These are phyloP conservation scores for Temnothorax unifasciatus DNA, from an alignment of 2,888 invertebrate genomes.

Conservation along the genomic window DNA sequence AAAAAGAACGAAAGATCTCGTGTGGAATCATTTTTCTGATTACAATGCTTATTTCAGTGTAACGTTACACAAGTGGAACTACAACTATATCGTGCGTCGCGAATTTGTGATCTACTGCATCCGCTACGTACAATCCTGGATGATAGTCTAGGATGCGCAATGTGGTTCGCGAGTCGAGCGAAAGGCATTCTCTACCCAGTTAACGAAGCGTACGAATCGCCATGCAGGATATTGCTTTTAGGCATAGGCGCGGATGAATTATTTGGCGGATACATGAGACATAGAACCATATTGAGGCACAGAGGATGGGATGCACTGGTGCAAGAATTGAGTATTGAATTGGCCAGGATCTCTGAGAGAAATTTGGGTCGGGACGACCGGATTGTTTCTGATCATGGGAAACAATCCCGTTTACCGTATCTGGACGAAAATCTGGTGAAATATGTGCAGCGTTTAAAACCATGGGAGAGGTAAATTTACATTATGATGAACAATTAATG, in stretches of 20 bases:
- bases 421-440: slow-evolving; percentile 91
- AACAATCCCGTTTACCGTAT: slow-evolving; percentile 93
- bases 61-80: slow-evolving; percentile 91
- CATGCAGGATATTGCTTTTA: slow-evolving; percentile 92
- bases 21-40: not conserved
- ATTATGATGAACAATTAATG: not conserved
- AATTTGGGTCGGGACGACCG: slow-evolving; percentile 98
- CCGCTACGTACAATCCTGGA: slow-evolving; percentile 96
- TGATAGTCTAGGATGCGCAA: slow-evolving; percentile 97
- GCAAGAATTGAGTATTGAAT: slow-evolving; percentile 90
- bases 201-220: slow-evolving; percentile 87
- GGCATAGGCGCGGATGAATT: slow-evolving; percentile 99
- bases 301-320: slow-evolving; percentile 87
- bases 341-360: slow-evolving; percentile 94
- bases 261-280: slow-evolving; percentile 97
- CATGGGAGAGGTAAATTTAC: slow-evolving; percentile 89
- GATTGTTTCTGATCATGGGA: slow-evolving; percentile 95
- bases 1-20: not conserved
- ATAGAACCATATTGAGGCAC: slow-evolving; percentile 91
- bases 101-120: slow-evolving; percentile 92
- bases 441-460: slow-evolving; percentile 89
- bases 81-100: slow-evolving; percentile 87
- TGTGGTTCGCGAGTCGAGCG: slow-evolving; percentile 98
- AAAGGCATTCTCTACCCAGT: slow-evolving; percentile 85
- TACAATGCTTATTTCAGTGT: slow-evolving; percentile 85